phyloP scores from a whole-genome alignment of 64 coral and sea anemone genomes.

The Trachythela sp. region DNA sequence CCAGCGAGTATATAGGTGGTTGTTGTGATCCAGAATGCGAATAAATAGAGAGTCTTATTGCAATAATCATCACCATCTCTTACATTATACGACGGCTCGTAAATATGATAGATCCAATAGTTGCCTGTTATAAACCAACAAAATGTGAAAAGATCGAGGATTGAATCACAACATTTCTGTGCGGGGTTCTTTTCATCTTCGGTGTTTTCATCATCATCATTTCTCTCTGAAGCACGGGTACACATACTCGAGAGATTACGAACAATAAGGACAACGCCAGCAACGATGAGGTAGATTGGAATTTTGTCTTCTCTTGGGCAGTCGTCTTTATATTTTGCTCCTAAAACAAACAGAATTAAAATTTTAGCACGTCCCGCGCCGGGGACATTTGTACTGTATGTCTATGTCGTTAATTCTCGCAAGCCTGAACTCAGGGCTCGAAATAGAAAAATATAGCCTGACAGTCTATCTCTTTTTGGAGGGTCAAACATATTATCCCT shows the following conservation, averaged over 20 bases:
- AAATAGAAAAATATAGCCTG: too few relatives aligned
- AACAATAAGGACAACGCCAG: constrained; percentile 69
- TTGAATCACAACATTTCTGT: constrained; percentile 22
- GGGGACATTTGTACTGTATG: too few relatives aligned
- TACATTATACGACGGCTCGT: constrained; percentile 4
- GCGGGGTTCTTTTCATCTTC: constrained; percentile 49
- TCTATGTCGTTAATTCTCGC: too few relatives aligned
- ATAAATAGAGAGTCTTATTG: constrained; percentile 73
- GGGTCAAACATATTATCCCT: too few relatives aligned
- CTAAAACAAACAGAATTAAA: constrained; percentile 51
- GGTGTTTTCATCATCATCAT: constrained; percentile 27
- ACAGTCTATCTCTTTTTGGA: too few relatives aligned
- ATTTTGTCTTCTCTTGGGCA: constrained; percentile 69
- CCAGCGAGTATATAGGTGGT: constrained; percentile 71
- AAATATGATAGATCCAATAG: constrained; percentile 83
- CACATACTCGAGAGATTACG: constrained; percentile 75
- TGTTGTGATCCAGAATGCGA: constrained; percentile 90
- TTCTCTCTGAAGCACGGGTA: constrained; percentile 40
- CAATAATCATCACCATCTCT: not conserved
- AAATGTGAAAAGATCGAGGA: constrained; percentile 78
- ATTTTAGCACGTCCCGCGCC: not conserved
- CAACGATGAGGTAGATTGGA: constrained; percentile 96
- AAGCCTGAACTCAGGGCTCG: too few relatives aligned
- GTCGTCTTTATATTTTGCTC: constrained; percentile 81
- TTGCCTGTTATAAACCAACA: constrained; percentile 94